These are phyloP conservation scores for Rotaria macrura DNA, from an alignment of 2,888 invertebrate species.

Conservation along the genomic window DNA sequence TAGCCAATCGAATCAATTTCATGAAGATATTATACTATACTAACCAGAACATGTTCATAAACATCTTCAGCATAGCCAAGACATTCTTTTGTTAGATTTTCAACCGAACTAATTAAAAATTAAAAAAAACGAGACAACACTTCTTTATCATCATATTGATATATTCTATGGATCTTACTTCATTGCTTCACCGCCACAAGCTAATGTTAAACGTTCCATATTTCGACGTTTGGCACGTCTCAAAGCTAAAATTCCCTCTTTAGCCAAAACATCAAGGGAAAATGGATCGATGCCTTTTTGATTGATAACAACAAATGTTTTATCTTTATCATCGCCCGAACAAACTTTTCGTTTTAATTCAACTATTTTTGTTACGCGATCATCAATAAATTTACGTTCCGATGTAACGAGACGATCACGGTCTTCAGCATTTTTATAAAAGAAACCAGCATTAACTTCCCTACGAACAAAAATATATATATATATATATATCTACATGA, in stretches of 20 bases:
- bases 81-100: conserved; percentile 72
- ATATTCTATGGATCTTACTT: neutral
- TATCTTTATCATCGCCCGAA: conserved; percentile 63
- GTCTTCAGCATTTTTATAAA: conserved; percentile 93
- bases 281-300: conserved; percentile 97
- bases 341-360: conserved; percentile 85
- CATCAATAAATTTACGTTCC: conserved; percentile 88
- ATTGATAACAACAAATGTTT: conserved; percentile 85
- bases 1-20: neutral
- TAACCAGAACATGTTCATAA: conserved; percentile 80
- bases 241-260: conserved; percentile 85
- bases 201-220: conserved; percentile 84
- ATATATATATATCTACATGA: conserved; percentile 25
- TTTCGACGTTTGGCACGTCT: conserved; percentile 92
- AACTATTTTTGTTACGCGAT: conserved; percentile 79
- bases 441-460: conserved; percentile 85
- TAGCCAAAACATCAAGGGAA: conserved; percentile 84
- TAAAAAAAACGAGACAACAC: neutral
- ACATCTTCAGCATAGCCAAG: conserved; percentile 78
- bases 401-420: conserved; percentile 84
- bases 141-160: neutral
- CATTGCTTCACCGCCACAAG: conserved; percentile 85
- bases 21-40: no score
- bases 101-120: conserved; percentile 60
- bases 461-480: conserved; percentile 42